Evolutionary conservation across 2,888 invertebrate genomes (phyloP), one percentile per base, ranked within the genome.

Genomic region (Stratiomys singularior): DNA sequence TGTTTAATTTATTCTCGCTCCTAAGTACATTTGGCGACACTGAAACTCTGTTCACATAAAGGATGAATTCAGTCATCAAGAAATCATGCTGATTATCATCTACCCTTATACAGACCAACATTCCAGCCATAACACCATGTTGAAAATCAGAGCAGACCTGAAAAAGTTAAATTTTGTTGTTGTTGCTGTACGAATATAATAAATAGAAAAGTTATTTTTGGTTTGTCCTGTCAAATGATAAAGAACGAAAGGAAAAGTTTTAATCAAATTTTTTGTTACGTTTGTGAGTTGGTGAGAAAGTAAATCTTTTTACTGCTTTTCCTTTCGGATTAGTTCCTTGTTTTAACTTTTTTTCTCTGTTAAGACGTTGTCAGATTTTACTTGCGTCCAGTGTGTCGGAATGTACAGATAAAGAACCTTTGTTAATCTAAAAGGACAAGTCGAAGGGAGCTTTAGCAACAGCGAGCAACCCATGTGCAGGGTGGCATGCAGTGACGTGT

Each of bases 261-360:
- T 60, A 60, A 60, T 60, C 58, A 21, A 21, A 60, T 60, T 60
- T 60, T 60, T 60, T 11, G 25, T 60, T 60, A 5, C 52, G 58
- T 60, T 60, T 60, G 21, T 21, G 21, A 60, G 9, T 60, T 60
- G 25, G 25, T 9, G 4, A 11, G 23, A 13, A 60, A 60, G 21
- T 4, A 60, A 23, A 25, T 60, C 23, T 60, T 60, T 60, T 25
- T 11, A 5, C 23, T 60, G 52, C 15, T 52, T 52, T 9, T 52
- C 52, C 15, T 52, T n/a, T 60, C 23, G 25, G 58, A 60, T 60
- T 60, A 60, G 4, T 52, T 18, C 15, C 18, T 52, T 52, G 18
- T 52, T 13, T 13, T 52, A 15, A 52, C 18, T 52, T 52, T 52
- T 44, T 44, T 44, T 44, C 44, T 52, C 52, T 4, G 52, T 13